Conservation (phyloP, 2,888 invertebrate species). For the Acrocera orbiculus region DNA sequence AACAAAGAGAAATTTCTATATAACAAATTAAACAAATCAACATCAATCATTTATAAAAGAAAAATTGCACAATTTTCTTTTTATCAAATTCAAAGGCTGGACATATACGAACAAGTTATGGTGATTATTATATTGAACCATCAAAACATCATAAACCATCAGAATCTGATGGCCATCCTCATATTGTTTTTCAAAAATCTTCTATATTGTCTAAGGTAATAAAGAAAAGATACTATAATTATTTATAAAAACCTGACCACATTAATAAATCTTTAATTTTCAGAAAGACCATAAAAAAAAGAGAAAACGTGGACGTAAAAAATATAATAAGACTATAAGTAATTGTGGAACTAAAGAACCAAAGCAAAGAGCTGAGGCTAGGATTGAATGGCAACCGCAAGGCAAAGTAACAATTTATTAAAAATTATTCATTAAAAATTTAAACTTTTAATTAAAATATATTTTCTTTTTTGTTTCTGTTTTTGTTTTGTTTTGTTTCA, state of each 20-base stretch:
- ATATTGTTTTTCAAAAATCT: constrained; percentile 49
- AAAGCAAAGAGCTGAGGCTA: constrained; percentile 33
- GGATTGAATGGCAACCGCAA: constrained; percentile 44
- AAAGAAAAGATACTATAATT: constrained; percentile 31
- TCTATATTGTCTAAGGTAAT: constrained; percentile 35
- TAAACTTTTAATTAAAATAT: constrained; percentile 10
- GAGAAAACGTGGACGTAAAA: constrained; percentile 24
- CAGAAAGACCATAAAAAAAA: constrained; percentile 17
- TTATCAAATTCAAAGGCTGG: constrained; percentile 38
- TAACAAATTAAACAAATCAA: no score
- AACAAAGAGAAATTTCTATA: no score
- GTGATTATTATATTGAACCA: constrained; percentile 57
- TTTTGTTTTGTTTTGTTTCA: background rate
- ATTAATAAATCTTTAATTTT: background rate
- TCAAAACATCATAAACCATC: constrained; percentile 35
- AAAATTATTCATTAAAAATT: constrained; percentile 14
- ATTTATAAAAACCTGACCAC: background rate
- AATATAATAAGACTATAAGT: constrained; percentile 28
- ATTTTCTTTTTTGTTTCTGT: background rate
- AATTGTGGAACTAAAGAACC: constrained; percentile 40
- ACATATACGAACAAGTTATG: constrained; percentile 43
- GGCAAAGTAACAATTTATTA: constrained; percentile 23
- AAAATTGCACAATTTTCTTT: background rate
- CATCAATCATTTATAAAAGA: background rate
- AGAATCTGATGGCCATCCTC: constrained; percentile 36